Conservation (phyloP, 2,113 vertebrate genomes). For the Chelonoidis abingdonii region DNA sequence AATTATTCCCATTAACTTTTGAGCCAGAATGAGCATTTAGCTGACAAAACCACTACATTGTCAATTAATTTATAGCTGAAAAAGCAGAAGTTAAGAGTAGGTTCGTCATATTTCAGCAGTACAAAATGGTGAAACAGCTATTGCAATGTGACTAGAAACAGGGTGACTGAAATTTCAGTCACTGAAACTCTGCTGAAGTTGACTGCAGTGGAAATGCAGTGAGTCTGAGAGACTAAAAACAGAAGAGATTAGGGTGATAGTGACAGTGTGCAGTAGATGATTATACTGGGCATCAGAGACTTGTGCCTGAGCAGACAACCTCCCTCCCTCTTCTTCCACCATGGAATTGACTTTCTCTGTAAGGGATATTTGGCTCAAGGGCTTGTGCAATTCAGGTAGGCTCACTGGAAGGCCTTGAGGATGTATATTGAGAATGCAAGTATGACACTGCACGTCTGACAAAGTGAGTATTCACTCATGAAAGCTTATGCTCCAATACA, state of each 20-base stretch:
- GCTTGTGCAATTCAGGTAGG: not conserved
- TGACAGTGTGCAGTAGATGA: not conserved
- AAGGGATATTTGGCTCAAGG: not conserved
- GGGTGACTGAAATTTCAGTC: not conserved
- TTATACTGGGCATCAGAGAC: not conserved
- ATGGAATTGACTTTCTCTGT: not conserved
- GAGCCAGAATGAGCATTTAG: not conserved
- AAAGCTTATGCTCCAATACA: too few relatives aligned
- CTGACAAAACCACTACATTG: not conserved
- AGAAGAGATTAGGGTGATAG: not conserved
- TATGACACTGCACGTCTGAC: too few relatives aligned
- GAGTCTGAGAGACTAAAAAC: not conserved
- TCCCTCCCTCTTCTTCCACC: not conserved
- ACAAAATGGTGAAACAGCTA: not conserved
- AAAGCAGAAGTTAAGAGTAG: not conserved
- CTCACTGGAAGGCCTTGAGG: not conserved
- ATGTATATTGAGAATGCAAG: rapidly evolving
- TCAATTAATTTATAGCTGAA: not conserved
- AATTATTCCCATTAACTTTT: rapidly evolving
- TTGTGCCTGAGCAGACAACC: not conserved
- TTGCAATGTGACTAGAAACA: not conserved
- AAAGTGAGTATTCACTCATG: too few relatives aligned
- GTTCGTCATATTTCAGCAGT: not conserved
- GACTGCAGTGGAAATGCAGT: not conserved
- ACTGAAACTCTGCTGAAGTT: not conserved